Base-by-base conservation (phyloP, 2,113 vertebrate species). In the Otis tarda region DNA sequence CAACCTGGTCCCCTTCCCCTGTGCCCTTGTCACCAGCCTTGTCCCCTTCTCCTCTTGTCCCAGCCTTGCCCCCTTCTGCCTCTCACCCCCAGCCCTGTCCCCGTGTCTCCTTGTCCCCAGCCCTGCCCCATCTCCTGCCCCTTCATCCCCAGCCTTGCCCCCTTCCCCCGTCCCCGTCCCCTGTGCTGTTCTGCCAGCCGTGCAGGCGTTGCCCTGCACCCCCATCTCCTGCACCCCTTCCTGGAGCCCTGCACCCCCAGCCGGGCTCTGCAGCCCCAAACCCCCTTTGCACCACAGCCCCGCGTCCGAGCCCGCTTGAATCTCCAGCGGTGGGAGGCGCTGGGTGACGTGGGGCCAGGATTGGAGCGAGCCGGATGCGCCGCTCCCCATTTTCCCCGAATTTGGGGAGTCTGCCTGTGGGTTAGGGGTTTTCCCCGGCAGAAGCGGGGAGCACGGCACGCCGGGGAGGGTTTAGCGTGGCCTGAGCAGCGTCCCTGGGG, bases 381-480 rank as follows among this genome's bases (percentile, higher is more conserved):
- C 12, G 33, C 9, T 4, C 28, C 16, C 22, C 14, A 4, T 23
- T 33, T 33, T 19, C 17, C 43, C 43, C 53, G 24, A 2, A 31
- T 21, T 0, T 28, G 75, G 33, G 43, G 37, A 6, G 17, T 21
- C 33, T 31, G 23, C 12, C 39, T 6, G 12, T 12, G 20, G 7
- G 14, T 50, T 31, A 14, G 61, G 35, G 21, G 3, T 41, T 56
- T 65, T 50, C 12, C 27, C 47, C 41, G 35, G 25, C 70, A 43
- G 43, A 59, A 53, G 0, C 1, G 6, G 21, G 74, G n/a, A 45
- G 50, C 7, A 3, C 1, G 2, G 39, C 9, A 1, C 2, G 60
- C 1, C 1, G 24, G 1, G 15, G 14, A 19, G 15, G 5, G 31
- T 4, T 52, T 15, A 1, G 0, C 13, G 21, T 1, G 15, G 1